Evolutionary conservation across 2,113 vertebrate genomes (phyloP).

Genomic region (Paedocypris sp.): DNA sequence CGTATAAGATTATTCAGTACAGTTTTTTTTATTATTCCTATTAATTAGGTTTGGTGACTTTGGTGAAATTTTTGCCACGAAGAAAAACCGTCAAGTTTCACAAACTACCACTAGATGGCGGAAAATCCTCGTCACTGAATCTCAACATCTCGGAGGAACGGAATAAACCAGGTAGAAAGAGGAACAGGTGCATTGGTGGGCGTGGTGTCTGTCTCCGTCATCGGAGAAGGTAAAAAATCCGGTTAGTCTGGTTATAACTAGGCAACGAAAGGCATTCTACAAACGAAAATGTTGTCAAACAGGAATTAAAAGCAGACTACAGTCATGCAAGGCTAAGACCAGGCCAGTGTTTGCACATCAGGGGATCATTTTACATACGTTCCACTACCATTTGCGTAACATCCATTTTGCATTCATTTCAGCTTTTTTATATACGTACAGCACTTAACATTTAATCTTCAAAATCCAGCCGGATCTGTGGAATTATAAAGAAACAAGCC

Average conservation of each 20-base stretch:
- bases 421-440: not conserved
- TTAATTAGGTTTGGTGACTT: no score
- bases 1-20: no score
- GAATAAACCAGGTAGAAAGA: not conserved
- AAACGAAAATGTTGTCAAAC: constrained; percentile 23
- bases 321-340: not conserved
- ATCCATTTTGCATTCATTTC: not conserved
- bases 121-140: not conserved
- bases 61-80: no score
- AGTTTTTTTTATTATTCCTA: no score
- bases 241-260: not conserved
- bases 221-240: constrained; percentile 1
- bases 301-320: not conserved
- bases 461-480: not conserved
- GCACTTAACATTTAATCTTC: not conserved
- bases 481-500: no score
- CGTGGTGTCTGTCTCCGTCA: not conserved
- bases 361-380: not conserved
- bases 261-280: not conserved
- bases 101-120: not conserved
- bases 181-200: constrained; percentile 2
- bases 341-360: not conserved
- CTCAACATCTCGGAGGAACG: not conserved
- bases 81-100: no score
- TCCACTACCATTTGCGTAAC: not conserved